Base-by-base conservation (phyloP, 1,140 invertebrate genomes). In the Diprion similis region DNA sequence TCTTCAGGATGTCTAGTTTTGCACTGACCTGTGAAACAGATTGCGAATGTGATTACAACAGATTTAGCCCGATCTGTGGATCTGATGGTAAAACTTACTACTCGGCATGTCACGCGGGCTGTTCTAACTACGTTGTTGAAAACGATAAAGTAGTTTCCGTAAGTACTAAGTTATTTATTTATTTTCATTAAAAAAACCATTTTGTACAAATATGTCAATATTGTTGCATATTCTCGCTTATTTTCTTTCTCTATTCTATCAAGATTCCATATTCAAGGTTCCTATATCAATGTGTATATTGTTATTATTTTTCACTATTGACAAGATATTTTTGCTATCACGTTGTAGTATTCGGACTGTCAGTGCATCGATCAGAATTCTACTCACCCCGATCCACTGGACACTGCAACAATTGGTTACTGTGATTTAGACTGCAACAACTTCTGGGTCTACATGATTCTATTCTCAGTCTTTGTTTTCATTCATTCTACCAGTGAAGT, bases 401-500 rank as follows among this genome's bases (percentile, higher is more conserved):
- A 72, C 19, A 80, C 76, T 48, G 92, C 92, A n/a, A 88, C 85
- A 71, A 92, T 91, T 73, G 95, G 95, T 71, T 93, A 94, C 82
- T 97, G 96, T 87, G 90, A 92, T 74, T 89, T 92, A n/a, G 89
- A 94, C 74, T 97, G 95, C 87, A 89, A 89, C 76, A 94, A 93
- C 84, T 95, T 96, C 79, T 91, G 94, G 82, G 90, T 92, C 83
- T 98, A 97, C 85, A 93, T 97, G 78, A 90, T 94, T 72, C 89
- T 97, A 37, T 97, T 97, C 88, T 96, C 95, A 4, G 89, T 96
- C 66, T 93, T 96, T 84, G 96, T 97, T 82, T 95, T 97, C 86
- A 94, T 96, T 75, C 96, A 97, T 86, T 96, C 96, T 59, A 97
- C 95, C 37, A 95, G 94, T 24, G 96, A 98, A 87, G 96, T 98